Conservation (phyloP, 2,888 invertebrate genomes). For the Podotricha telesiphe region DNA sequence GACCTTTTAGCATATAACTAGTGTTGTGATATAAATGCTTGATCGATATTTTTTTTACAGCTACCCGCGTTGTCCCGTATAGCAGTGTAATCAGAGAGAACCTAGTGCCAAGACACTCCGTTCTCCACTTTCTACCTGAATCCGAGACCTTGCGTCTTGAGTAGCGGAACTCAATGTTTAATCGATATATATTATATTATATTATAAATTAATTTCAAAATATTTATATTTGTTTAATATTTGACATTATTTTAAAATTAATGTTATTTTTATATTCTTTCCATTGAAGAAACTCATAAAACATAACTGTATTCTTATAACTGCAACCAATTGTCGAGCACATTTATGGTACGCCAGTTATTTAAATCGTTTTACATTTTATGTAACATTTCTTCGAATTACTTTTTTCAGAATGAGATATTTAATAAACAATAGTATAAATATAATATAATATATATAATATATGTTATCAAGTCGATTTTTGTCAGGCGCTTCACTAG, state of each 20-base stretch:
- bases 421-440: background rate
- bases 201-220: background rate
- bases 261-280: background rate
- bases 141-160: too few species aligned
- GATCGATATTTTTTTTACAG: conserved; percentile 31
- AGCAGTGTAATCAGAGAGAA: too few species aligned
- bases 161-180: too few species aligned
- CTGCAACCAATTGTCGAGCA: background rate
- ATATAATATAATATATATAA: background rate
- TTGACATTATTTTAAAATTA: background rate
- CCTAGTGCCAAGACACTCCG: too few species aligned
- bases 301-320: background rate
- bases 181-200: background rate
- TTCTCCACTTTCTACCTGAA: too few species aligned
- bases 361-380: too few species aligned
- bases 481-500: background rate
- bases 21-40: conserved; percentile 28
- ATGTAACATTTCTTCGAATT: background rate
- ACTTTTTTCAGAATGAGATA: background rate
- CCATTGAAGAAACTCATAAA: background rate
- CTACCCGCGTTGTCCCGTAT: too few species aligned
- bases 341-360: background rate
- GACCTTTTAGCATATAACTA: conserved; percentile 30
- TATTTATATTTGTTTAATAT: background rate
- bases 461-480: too few species aligned